Conservation (phyloP, 2,797 vertebrate species). For the Eremophila alpestris region DNA sequence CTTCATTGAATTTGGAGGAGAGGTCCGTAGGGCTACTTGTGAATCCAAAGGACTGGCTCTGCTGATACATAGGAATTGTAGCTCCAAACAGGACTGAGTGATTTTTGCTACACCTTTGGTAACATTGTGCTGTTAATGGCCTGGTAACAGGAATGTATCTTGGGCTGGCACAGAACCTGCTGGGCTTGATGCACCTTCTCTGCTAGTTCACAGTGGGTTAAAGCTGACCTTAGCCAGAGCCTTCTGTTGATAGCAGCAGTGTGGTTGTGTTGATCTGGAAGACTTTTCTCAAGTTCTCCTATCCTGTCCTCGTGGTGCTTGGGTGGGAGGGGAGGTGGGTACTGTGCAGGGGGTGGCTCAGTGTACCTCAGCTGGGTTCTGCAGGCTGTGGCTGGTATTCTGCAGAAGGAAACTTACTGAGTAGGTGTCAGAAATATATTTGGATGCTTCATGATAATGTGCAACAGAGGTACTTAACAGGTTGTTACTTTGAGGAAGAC, state of each 20-base stretch:
- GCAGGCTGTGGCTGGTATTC: neutral
- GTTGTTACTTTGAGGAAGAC: neutral
- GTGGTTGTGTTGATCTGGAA: neutral
- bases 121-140: neutral
- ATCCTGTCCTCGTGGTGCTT: neutral
- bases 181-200: neutral
- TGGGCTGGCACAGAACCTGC: rapidly evolving
- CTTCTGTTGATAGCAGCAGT: neutral
- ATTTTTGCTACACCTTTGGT: neutral
- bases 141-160: neutral
- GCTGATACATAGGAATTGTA: neutral
- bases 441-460: neutral
- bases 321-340: neutral
- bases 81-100: neutral
- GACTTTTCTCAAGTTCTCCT: neutral
- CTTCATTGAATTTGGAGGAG: neutral
- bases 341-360: rapidly evolving
- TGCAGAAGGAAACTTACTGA: neutral
- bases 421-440: neutral
- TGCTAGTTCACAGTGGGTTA: neutral
- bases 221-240: neutral
- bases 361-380: neutral
- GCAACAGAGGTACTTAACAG: neutral
- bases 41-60: neutral
- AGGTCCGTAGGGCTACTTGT: rapidly evolving